Evolutionary conservation across 1,140 invertebrate species (phyloP), one percentile per base, ranked within the genome.

Genomic region (Cotesia typhae): DNA sequence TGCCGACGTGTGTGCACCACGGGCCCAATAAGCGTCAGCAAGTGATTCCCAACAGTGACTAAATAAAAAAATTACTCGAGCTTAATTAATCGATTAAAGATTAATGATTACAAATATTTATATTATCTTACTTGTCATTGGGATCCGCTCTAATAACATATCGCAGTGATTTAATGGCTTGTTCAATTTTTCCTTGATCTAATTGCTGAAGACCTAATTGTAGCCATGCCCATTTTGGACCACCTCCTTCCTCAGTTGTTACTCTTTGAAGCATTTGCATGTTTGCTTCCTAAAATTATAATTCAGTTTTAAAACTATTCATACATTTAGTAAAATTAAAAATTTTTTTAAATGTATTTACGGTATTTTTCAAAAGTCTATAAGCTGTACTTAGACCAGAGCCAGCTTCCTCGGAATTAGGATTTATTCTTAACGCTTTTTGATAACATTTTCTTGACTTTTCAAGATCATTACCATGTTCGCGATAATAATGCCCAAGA

Each of bases 1-100:
- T 12, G 95, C 94, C 9, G 96, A 94, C 47, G 91, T 93, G 79
- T 92, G 94, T 17, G 95, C 94, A 4, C 95, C 95, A 76, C 95
- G 87, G 7, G 90, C 89, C 73, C 92, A 89, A 85, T 97, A 97
- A 2, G 94, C 94, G 87, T 97, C 96, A 47, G 92, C 96, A 78
- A 97, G 87, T 75, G 93, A 92, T 87, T 97, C 95, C 93, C 94
- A 96, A 75, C 92, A 88, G 76, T 90, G 87, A 67, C 90, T 92
- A 72, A 12, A 36, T 10, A 17, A 14, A 37, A 41, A 64, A 64
- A 28, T 28, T 71, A 83, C 77, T 76, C 10, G 17, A 57, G 35
- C 28, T 51, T 64, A 38, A 65, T 69, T 10, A 67, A 57, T 37
- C 47, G 12, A 37, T 38, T 20, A 60, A 70, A 41, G 47, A 47